Conservation (phyloP, 92 coral and sea anemone species). For the Phenganax stokvisi region DNA sequence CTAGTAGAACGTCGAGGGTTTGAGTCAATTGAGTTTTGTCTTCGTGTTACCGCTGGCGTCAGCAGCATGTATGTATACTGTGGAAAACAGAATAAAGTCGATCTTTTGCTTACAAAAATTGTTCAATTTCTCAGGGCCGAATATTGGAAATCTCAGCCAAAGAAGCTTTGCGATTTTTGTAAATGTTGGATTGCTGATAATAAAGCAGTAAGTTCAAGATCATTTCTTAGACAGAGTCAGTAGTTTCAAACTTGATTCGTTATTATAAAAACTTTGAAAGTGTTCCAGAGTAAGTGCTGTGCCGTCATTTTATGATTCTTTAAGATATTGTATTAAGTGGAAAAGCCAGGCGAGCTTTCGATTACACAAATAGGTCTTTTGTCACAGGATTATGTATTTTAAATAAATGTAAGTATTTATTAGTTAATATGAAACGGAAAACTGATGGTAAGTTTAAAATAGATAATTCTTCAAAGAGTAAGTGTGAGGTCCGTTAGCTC, state of each 20-base stretch:
- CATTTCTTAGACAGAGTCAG: too few relatives aligned
- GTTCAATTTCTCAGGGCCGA: constrained; percentile 60
- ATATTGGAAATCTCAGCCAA: constrained; percentile 93
- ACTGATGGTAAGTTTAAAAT: neutral
- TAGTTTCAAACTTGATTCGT: neutral
- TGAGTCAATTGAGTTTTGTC: too few relatives aligned
- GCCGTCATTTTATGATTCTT: too few relatives aligned
- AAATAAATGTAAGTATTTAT: too few relatives aligned
- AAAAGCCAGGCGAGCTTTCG: neutral
- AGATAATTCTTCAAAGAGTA: neutral
- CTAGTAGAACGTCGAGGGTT: too few relatives aligned
- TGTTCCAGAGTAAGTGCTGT: too few relatives aligned
- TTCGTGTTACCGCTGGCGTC: too few relatives aligned
- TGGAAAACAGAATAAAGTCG: neutral
- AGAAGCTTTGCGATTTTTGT: constrained; percentile 93
- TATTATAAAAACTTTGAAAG: neutral
- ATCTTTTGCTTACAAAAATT: neutral
- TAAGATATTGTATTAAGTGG: neutral
- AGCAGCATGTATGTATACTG: too few relatives aligned
- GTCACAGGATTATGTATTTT: too few relatives aligned
- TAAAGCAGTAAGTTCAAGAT: constrained; percentile 61
- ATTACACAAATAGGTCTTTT: too few relatives aligned
- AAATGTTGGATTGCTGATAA: constrained; percentile 98
- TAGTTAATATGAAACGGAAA: too few relatives aligned
- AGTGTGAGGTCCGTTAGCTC: constrained; percentile 66